Conservation (phyloP, 2,113 vertebrate species). For the Dolichallabes microphthalmus region DNA sequence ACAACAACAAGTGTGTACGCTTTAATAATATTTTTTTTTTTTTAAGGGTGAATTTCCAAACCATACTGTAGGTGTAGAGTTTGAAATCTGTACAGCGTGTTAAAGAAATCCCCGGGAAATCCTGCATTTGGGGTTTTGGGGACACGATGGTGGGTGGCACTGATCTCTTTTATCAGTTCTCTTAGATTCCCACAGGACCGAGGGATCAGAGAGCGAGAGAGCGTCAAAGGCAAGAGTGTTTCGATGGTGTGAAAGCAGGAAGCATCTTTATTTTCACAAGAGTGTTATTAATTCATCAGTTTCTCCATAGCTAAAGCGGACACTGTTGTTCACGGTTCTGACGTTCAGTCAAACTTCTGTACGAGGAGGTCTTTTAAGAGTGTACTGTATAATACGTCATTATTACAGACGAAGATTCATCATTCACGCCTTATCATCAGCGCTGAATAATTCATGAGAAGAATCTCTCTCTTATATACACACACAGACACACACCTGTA, state of each 20-base stretch:
- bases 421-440: too few relatives aligned
- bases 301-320: constrained; percentile 3
- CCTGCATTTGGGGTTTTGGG: neutral
- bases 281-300: neutral
- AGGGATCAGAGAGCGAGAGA: neutral
- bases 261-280: constrained; percentile 32
- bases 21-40: neutral
- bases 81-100: neutral
- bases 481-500: neutral
- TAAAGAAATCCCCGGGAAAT: neutral
- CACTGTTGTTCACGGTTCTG: neutral
- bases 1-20: too few relatives aligned
- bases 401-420: neutral
- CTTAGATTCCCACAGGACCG: neutral
- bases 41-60: too few relatives aligned
- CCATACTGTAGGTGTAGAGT: neutral
- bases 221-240: constrained; percentile 11
- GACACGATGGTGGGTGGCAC: neutral
- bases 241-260: neutral
- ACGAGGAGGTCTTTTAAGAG: neutral
- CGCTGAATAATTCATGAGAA: neutral
- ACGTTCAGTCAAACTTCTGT: neutral
- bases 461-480: neutral
- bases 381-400: neutral
- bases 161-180: neutral